Evolutionary conservation across 2,797 vertebrate species (phyloP).

Genomic region (Spinibarbus caldwelli): DNA sequence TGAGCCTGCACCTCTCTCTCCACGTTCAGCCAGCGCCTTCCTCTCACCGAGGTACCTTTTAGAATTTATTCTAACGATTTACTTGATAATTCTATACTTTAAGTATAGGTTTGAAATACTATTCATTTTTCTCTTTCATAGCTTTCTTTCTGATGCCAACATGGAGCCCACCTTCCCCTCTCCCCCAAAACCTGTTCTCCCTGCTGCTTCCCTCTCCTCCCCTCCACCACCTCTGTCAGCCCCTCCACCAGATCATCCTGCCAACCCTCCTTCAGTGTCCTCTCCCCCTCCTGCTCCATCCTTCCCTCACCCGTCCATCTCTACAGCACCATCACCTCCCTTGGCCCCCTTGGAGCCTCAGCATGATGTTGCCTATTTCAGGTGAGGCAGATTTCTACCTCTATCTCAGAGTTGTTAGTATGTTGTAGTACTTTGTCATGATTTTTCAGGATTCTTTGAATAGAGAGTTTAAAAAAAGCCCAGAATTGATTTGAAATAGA

Average conservation of each 20-base stretch:
- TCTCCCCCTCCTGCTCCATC: slow-evolving; percentile 56
- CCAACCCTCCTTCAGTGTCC: slow-evolving; percentile 38
- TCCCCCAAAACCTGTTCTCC: slow-evolving; percentile 2
- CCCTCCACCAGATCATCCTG: slow-evolving; percentile 36
- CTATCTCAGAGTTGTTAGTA: not conserved
- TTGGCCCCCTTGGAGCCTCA: slow-evolving; percentile 62
- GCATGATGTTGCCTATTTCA: slow-evolving; percentile 78
- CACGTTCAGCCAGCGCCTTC: slow-evolving; percentile 81
- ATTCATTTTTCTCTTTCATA: not conserved
- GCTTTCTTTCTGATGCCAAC: not conserved
- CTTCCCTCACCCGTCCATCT: slow-evolving; percentile 27
- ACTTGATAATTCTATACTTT: not conserved
- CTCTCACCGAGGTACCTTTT: slow-evolving; percentile 75
- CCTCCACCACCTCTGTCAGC: slow-evolving; percentile 44
- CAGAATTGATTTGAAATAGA: no score
- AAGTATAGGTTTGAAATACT: not conserved
- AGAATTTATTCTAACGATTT: not conserved
- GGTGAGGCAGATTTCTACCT: slow-evolving; percentile 63
- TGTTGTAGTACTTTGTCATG: not conserved
- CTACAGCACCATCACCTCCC: slow-evolving; percentile 18
- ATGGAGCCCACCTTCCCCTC: not conserved
- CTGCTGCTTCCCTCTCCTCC: slow-evolving; percentile 52
- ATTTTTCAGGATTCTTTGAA: not conserved
- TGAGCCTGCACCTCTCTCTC: slow-evolving; percentile 82
- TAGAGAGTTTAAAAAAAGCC: no score